A percentile compares a stretch with the other conserved stretches of the same genome.
These are phyloP conservation scores for Lamproptera curius DNA, from an alignment of 2,888 invertebrate species.

Conservation along the genomic window DNA sequence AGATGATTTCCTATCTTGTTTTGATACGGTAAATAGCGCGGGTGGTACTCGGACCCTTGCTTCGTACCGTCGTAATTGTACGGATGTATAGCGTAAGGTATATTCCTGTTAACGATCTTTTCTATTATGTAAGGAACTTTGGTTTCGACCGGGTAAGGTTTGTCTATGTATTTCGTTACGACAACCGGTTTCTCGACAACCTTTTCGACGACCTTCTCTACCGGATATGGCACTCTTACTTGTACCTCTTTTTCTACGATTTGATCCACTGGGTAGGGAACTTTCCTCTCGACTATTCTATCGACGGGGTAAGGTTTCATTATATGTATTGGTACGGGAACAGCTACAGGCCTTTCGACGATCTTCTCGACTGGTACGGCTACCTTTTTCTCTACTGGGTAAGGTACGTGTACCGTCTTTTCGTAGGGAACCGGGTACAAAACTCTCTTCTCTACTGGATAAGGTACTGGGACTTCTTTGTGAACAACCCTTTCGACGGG, in stretches of 20 bases:
- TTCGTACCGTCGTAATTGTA: conserved; percentile 55
- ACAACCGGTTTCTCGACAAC: conserved; percentile 79
- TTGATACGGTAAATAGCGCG: conserved; percentile 12
- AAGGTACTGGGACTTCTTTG: conserved; percentile 66
- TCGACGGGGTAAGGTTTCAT: conserved; percentile 72
- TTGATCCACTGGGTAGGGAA: conserved; percentile 61
- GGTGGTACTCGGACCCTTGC: conserved; percentile 18
- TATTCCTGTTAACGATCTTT: conserved; percentile 69
- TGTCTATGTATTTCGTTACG: conserved; percentile 61
- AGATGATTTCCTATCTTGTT: neutral
- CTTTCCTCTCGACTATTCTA: conserved; percentile 69
- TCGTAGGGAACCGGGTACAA: conserved; percentile 67
- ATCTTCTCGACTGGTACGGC: conserved; percentile 65
- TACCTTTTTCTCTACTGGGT: conserved; percentile 62
- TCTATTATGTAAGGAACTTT: conserved; percentile 67
- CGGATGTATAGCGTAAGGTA: conserved; percentile 76
- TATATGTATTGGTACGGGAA: conserved; percentile 57
- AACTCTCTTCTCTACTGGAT: conserved; percentile 71
- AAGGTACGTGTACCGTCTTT: conserved; percentile 66
- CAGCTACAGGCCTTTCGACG: conserved; percentile 61
- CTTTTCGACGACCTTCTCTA: conserved; percentile 67
- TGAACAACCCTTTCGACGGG: conserved; percentile 59
- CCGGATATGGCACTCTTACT: conserved; percentile 64
- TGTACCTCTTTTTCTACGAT: conserved; percentile 69
- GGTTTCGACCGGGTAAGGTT: conserved; percentile 70